Evolutionary conservation across 2,888 invertebrate genomes (phyloP).

Genomic region (Physocephala rufipes): DNA sequence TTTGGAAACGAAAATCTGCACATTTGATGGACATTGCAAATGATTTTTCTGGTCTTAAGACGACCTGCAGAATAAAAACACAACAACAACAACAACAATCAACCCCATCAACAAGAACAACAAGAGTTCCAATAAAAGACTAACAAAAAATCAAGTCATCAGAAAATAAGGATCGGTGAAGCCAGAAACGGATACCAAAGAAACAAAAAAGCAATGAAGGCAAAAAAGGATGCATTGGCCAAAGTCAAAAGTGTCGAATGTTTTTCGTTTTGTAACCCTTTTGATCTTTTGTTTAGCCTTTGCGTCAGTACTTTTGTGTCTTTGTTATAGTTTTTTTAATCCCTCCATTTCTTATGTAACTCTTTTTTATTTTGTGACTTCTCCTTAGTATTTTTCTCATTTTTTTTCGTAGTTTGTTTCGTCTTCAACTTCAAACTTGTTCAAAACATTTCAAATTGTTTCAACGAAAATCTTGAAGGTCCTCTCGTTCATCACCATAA

Average conservation of each 20-base stretch:
- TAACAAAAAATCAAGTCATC: background rate
- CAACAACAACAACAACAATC: constrained; percentile 26
- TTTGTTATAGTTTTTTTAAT: no score
- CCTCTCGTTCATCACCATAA: constrained; percentile 48
- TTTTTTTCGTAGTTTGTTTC: constrained; percentile 11
- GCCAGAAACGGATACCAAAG: background rate
- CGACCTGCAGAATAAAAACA: constrained; percentile 4
- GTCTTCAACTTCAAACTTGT: background rate
- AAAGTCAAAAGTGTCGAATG: constrained; percentile 1
- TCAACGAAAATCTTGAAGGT: constrained; percentile 58
- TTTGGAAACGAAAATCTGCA: constrained; percentile 63
- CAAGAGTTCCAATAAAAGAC: background rate
- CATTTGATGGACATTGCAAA: constrained; percentile 60
- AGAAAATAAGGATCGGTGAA: background rate
- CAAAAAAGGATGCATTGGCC: constrained; percentile 1
- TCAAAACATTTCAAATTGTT: constrained; percentile 39
- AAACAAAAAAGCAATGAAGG: background rate
- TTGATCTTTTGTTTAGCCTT: constrained; percentile 18
- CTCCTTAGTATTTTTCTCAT: background rate
- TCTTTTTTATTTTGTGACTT: constrained; percentile 31
- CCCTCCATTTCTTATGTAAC: constrained; percentile 11
- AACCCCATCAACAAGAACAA: background rate
- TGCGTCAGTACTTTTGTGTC: no score
- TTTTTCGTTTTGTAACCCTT: constrained; percentile 17
- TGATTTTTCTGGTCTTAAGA: constrained; percentile 44